A percentile compares a stretch with the other conserved stretches of the same genome.
Conservation (phyloP, 92 coral and sea anemone species). For the Palythoa grandis region DNA sequence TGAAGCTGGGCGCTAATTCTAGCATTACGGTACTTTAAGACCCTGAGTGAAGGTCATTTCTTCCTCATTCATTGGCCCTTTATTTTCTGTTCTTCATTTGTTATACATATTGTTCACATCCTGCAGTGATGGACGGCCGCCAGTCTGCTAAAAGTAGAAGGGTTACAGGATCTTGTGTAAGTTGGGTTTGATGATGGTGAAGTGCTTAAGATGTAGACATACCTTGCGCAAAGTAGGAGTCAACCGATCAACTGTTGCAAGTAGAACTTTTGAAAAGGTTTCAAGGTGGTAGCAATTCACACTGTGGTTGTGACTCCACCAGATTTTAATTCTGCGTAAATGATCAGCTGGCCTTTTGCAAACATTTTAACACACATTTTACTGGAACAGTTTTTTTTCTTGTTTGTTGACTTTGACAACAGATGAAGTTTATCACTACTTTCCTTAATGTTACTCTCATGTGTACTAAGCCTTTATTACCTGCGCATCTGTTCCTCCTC, state of each 20-base stretch:
- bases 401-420: conserved; percentile 50
- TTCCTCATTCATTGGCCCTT: conserved; percentile 55
- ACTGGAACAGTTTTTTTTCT: conserved; percentile 55
- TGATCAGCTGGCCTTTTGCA: conserved; percentile 14
- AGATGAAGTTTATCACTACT: conserved; percentile 39
- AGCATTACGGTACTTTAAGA: too few species aligned
- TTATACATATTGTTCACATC: conserved; percentile 52
- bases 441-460: conserved; percentile 31
- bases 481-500: conserved; percentile 34
- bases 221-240: conserved; percentile 45
- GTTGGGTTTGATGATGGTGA: conserved; percentile 54
- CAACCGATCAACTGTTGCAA: conserved; percentile 41
- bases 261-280: conserved; percentile 43
- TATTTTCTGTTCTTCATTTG: conserved; percentile 53
- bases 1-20: too few species aligned
- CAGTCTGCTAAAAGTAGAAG: conserved; percentile 40
- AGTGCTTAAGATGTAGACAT: conserved; percentile 62
- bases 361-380: conserved; percentile 48
- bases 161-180: conserved; percentile 52
- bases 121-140: conserved; percentile 51
- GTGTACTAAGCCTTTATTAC: conserved; percentile 48
- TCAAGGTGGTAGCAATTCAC: conserved; percentile 32
- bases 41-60: too few species aligned
- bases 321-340: conserved; percentile 39
- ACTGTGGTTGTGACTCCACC: conserved; percentile 62